These are phyloP conservation scores for Tricholauxania praeusta DNA, from an alignment of 2,888 invertebrate genomes.

Conservation along the genomic window DNA sequence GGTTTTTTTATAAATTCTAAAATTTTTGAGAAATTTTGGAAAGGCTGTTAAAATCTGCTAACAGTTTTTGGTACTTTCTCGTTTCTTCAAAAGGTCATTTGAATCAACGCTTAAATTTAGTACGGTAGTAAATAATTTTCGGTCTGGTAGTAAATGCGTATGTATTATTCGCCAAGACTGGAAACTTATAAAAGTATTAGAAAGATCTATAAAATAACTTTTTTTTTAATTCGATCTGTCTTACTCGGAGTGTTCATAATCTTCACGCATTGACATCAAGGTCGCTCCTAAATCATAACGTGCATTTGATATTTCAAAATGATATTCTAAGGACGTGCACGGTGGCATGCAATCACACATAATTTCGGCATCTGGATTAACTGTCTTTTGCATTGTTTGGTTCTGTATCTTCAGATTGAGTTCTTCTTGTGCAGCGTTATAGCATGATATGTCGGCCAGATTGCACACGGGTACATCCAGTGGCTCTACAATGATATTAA, in stretches of 20 bases:
- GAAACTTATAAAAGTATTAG: no score
- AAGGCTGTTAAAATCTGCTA: no score
- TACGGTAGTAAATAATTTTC: no score
- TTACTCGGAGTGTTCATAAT: conserved; percentile 60
- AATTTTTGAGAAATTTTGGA: no score
- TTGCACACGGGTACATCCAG: conserved; percentile 64
- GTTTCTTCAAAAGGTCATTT: no score
- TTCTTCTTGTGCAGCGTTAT: conserved; percentile 60
- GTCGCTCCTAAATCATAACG: conserved; percentile 56
- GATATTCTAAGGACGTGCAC: conserved; percentile 64
- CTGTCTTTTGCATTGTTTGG: conserved; percentile 55
- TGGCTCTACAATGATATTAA: conserved; percentile 52
- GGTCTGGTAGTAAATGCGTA: no score
- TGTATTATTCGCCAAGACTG: no score
- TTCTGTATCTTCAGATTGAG: conserved; percentile 56
- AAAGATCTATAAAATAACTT: neutral
- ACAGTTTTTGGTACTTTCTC: no score
- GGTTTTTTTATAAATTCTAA: no score
- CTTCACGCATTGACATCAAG: conserved; percentile 56
- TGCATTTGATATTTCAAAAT: conserved; percentile 64
- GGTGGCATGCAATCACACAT: conserved; percentile 64
- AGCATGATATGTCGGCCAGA: conserved; percentile 61
- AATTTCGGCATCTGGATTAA: conserved; percentile 50
- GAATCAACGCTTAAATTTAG: no score
- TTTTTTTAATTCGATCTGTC: conserved; percentile 23